Percentiles rank a stretch among this genome's conserved stretches.
Conservation (phyloP, 2,888 invertebrate species). For the Copidosoma aretas region DNA sequence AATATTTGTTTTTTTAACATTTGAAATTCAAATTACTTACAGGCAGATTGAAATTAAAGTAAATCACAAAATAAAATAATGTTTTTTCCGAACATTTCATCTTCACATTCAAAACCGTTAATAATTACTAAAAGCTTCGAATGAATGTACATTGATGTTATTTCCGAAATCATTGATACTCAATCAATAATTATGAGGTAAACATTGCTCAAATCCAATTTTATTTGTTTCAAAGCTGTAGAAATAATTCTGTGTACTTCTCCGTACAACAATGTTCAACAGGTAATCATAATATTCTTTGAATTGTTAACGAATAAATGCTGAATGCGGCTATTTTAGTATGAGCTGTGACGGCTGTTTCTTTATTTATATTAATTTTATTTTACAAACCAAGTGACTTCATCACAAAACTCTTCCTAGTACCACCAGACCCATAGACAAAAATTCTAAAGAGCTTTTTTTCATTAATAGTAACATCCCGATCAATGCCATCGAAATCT, state of each 20-base stretch:
- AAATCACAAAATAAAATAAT: constrained; percentile 51
- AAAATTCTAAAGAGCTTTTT: not conserved
- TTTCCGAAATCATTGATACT: constrained; percentile 44
- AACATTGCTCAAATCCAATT: constrained; percentile 47
- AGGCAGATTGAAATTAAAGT: constrained; percentile 51
- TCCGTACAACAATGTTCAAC: not conserved
- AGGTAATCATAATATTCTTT: not conserved
- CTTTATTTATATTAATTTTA: not conserved
- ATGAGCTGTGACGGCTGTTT: constrained; percentile 26
- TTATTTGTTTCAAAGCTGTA: constrained; percentile 43
- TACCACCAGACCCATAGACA: no score
- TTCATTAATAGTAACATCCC: not conserved
- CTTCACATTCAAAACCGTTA: constrained; percentile 44
- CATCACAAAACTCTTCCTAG: not conserved
- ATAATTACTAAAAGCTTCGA: constrained; percentile 48
- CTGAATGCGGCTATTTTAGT: not conserved
- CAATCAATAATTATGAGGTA: constrained; percentile 50
- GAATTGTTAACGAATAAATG: not conserved
- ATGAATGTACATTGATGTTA: constrained; percentile 48
- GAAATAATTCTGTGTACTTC: constrained; percentile 48
- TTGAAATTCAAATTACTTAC: constrained; percentile 45
- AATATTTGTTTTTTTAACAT: constrained; percentile 41
- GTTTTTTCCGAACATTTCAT: constrained; percentile 54
- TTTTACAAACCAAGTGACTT: not conserved
- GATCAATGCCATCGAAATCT: not conserved